Conservation (phyloP, 1,140 invertebrate species). For the Eriocheir sinensis region DNA sequence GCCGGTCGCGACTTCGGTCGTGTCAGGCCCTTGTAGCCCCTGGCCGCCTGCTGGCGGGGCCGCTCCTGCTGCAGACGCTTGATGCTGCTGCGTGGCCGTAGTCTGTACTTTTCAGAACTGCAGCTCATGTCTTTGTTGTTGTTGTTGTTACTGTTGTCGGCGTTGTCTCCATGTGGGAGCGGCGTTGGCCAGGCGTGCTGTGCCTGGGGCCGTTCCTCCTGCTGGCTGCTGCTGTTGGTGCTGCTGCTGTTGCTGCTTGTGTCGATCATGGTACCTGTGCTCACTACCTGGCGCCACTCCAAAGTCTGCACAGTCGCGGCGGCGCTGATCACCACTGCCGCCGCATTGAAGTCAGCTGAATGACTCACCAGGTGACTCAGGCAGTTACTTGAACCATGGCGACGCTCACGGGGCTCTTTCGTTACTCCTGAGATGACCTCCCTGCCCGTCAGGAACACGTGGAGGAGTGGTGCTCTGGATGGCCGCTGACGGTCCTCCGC, state of each 20-base stretch:
- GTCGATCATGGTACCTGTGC: background rate
- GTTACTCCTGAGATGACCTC: background rate
- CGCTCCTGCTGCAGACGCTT: conserved; percentile 82
- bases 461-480: background rate
- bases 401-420: background rate
- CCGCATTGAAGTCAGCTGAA: background rate
- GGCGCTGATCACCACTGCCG: background rate
- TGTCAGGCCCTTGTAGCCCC: background rate
- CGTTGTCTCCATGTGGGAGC: background rate
- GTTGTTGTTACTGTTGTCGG: background rate
- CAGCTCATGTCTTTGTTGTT: background rate
- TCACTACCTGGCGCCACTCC: background rate
- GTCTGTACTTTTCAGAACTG: conserved; percentile 82
- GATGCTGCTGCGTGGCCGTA: conserved; percentile 83
- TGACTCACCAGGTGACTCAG: background rate
- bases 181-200: background rate
- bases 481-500: background rate
- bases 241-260: background rate
- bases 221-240: background rate
- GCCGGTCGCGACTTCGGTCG: conserved; percentile 86
- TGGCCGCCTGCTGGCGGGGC: conserved; percentile 36
- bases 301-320: background rate
- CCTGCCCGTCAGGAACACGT: background rate
- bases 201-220: background rate
- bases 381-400: background rate